Percentiles rank a stretch among this genome's conserved stretches.
phyloP scores from a whole-genome alignment of 2,113 vertebrate genomes.

The Brachypodius melanocephalos region DNA sequence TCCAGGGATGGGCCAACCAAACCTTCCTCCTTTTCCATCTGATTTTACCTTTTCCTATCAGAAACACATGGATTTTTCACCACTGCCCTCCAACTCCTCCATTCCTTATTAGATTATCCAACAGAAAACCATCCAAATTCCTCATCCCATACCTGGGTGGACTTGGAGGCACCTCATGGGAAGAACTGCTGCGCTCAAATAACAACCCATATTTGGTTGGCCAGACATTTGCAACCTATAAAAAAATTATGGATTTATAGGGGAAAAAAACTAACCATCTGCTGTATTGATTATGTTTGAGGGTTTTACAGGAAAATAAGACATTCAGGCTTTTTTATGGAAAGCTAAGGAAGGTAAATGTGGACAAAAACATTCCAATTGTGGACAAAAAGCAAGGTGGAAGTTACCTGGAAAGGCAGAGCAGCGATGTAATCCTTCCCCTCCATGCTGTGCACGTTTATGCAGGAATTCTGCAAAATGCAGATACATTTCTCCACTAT shows the following conservation, averaged over 20 bases:
- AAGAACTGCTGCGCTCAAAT: constrained; percentile 86
- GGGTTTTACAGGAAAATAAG: background rate
- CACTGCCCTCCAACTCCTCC: background rate
- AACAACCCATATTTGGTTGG: constrained; percentile 92
- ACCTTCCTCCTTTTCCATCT: background rate
- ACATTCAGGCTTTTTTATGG: background rate
- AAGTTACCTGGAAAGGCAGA: constrained; percentile 90
- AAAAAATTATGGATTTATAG: background rate
- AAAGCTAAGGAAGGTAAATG: background rate
- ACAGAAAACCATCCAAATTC: background rate
- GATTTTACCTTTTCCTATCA: background rate
- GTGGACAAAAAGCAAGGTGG: background rate
- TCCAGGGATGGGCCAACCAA: background rate
- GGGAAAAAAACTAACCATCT: no score
- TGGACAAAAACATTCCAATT: background rate
- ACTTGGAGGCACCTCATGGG: constrained; percentile 80
- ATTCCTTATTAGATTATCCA: background rate
- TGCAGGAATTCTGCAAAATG: constrained; percentile 89
- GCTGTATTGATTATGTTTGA: background rate
- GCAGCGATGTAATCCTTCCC: constrained; percentile 96
- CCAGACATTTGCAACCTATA: constrained; percentile 91
- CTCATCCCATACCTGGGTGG: constrained; percentile 76
- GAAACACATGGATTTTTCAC: rapidly evolving
- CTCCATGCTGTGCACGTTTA: constrained; percentile 91
- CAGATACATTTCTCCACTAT: constrained; percentile 84